Conservation (phyloP, 2,888 invertebrate species). For the Drosophila histrio region DNA sequence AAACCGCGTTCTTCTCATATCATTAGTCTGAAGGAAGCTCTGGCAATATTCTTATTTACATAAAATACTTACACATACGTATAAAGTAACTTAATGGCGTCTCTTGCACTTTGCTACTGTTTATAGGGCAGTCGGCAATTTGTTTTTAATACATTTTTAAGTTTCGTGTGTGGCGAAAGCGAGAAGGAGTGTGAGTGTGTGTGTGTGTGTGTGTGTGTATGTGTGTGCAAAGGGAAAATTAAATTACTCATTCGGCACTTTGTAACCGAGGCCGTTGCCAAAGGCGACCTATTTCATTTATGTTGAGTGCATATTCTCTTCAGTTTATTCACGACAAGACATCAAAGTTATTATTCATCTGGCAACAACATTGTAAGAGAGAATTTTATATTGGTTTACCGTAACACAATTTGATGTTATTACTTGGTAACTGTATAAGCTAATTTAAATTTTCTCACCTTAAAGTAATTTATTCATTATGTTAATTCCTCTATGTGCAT, state of each 20-base stretch:
- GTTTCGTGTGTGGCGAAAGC: constrained; percentile 5
- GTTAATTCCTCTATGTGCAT: too few relatives aligned
- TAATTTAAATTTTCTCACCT: background rate
- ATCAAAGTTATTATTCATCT: constrained; percentile 22
- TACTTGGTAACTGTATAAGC: background rate
- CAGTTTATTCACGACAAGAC: constrained; percentile 31
- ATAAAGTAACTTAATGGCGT: constrained; percentile 14
- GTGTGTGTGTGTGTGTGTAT: background rate
- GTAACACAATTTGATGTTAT: background rate
- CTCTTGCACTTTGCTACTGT: constrained; percentile 4
- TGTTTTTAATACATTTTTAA: constrained; percentile 53
- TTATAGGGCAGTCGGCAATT: constrained; percentile 39
- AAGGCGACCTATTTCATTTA: constrained; percentile 23
- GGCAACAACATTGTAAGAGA: constrained; percentile 21
- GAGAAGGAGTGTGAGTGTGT: background rate
- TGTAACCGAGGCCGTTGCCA: constrained; percentile 21
- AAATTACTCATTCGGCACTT: constrained; percentile 34
- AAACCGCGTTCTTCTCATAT: background rate
- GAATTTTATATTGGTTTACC: constrained; percentile 17
- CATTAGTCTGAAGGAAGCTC: background rate
- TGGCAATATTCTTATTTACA: constrained; percentile 5
- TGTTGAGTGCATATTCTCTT: constrained; percentile 30
- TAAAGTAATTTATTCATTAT: background rate
- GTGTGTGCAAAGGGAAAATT: constrained; percentile 38
- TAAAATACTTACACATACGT: constrained; percentile 2